A percentile compares a stretch with the other conserved stretches of the same genome.
These are phyloP conservation scores for Laterallus jamaicensis DNA, from an alignment of 2,113 vertebrate species.

Conservation along the genomic window DNA sequence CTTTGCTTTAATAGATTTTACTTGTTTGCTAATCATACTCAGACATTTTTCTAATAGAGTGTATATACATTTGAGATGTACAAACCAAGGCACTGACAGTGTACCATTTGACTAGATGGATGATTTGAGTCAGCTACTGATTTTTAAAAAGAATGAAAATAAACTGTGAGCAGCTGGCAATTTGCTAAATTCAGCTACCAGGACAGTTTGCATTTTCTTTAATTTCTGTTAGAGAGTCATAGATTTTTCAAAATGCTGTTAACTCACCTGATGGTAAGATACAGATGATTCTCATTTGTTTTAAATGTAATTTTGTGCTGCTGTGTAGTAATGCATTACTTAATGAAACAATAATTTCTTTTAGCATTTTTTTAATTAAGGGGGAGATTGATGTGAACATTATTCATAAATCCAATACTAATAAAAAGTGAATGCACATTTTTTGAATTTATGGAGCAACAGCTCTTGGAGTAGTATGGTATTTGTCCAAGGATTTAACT, in stretches of 20 bases:
- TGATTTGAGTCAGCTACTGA: not conserved
- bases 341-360: not conserved
- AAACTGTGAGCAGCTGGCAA: not conserved
- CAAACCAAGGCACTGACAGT: not conserved
- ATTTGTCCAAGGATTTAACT: not conserved
- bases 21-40: not conserved
- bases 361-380: not conserved
- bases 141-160: not conserved
- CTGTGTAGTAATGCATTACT: not conserved
- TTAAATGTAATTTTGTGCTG: not conserved
- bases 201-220: not conserved
- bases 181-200: not conserved
- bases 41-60: not conserved
- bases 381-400: not conserved
- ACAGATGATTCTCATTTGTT: not conserved
- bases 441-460: not conserved
- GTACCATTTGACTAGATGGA: not conserved
- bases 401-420: not conserved
- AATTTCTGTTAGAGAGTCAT: not conserved
- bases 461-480: not conserved
- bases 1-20: not conserved
- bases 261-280: not conserved
- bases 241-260: not conserved
- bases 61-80: not conserved
- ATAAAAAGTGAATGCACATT: not conserved